Conservation (phyloP, 2,113 vertebrate species). For the Copsychus sechellarum region DNA sequence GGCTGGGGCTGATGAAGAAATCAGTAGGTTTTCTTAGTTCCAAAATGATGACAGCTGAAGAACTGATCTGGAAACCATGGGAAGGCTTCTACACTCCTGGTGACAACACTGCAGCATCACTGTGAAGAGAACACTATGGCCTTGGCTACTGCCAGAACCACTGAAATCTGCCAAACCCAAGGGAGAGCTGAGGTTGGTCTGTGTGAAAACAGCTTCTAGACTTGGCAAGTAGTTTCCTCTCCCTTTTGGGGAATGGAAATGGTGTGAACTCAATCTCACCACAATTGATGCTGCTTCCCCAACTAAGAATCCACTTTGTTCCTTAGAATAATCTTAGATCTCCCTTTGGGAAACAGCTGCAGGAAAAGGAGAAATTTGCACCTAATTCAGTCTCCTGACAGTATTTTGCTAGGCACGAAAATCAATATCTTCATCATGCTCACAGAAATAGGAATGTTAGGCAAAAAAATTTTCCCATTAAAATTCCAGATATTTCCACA, state of each 20-base stretch:
- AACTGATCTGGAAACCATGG: not conserved
- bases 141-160: not conserved
- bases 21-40: not conserved
- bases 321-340: not conserved
- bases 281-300: not conserved
- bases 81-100: rapidly evolving
- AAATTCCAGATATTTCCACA: not conserved
- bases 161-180: not conserved
- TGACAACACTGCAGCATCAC: not conserved
- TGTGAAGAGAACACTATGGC: not conserved
- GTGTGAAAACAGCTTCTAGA: not conserved
- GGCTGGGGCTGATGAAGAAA: not conserved
- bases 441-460: not conserved
- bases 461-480: not conserved
- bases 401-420: not conserved
- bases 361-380: not conserved
- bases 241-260: not conserved
- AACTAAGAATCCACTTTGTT: not conserved
- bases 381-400: not conserved
- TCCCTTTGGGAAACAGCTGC: not conserved
- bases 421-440: not conserved
- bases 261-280: not conserved
- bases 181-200: not conserved
- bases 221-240: not conserved
- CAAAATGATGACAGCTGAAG: not conserved